These are phyloP conservation scores for Latheticus oryzae DNA, from an alignment of 2,888 invertebrate genomes.

Conservation along the genomic window DNA sequence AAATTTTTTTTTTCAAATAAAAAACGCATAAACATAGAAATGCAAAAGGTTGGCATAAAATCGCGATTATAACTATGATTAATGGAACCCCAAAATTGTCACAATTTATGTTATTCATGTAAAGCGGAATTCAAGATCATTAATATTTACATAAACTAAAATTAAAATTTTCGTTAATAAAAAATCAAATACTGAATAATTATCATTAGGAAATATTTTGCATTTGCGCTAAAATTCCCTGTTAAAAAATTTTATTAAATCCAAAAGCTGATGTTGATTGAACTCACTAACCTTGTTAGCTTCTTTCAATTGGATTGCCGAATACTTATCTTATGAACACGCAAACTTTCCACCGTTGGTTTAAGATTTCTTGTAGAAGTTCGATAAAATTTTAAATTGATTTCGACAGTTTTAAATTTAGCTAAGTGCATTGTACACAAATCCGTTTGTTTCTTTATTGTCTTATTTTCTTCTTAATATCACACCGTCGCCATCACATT, in stretches of 20 bases:
- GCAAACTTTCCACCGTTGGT: slow-evolving; percentile 2
- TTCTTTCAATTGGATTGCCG: slow-evolving; percentile 5
- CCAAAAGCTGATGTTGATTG: slow-evolving; percentile 17
- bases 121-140: slow-evolving; percentile 12
- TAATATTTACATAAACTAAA: slow-evolving; percentile 11
- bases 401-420: no score
- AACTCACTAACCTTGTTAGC: slow-evolving; percentile 16
- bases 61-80: slow-evolving; percentile 14
- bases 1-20: no score
- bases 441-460: no score
- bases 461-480: no score
- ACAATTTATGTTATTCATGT: slow-evolving; percentile 16
- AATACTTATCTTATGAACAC: slow-evolving; percentile 9
- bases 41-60: slow-evolving; percentile 14
- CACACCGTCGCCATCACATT: no score
- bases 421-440: no score
- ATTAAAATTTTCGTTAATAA: slow-evolving; percentile 7
- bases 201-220: no score
- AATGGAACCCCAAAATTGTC: slow-evolving; percentile 13
- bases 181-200: not conserved
- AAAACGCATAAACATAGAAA: slow-evolving; percentile 2
- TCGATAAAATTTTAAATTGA: no score
- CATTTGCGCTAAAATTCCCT: slow-evolving; percentile 11
- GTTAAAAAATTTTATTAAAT: not conserved
- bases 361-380: no score